Evolutionary conservation across 2,797 vertebrate genomes (phyloP).

Genomic region (Falco novaeseelandiae): DNA sequence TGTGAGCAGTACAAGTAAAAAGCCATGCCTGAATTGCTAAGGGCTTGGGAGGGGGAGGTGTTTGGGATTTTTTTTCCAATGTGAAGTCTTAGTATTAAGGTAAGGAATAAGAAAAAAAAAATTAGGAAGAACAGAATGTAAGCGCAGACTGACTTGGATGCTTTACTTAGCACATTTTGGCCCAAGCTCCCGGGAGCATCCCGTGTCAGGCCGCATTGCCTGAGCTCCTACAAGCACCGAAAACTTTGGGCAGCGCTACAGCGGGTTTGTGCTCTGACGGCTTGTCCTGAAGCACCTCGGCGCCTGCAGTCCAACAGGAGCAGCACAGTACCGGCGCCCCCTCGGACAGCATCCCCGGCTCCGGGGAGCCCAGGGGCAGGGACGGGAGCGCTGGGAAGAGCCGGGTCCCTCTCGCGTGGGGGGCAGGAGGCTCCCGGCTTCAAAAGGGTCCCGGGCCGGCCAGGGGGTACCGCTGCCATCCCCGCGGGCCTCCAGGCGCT

Average conservation of each 20-base stretch:
- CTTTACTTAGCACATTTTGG: background rate
- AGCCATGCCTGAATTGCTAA: background rate
- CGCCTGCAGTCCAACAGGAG: too few species aligned
- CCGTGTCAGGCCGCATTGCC: background rate
- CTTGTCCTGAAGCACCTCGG: background rate
- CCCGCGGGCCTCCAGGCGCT: background rate
- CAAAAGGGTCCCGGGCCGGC: background rate
- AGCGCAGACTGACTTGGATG: background rate
- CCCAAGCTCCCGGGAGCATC: background rate
- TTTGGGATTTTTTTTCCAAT: background rate
- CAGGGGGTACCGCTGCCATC: background rate
- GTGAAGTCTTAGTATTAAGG: background rate
- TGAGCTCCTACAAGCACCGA: background rate
- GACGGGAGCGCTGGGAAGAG: background rate
- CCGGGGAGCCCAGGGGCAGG: background rate
- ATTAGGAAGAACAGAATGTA: background rate
- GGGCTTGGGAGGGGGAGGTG: too few species aligned
- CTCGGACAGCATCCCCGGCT: background rate
- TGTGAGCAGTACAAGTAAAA: background rate
- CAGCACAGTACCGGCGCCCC: background rate
- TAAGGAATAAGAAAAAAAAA: background rate
- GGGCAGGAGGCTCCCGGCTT: background rate
- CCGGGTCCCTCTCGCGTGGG: background rate
- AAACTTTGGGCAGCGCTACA: background rate
- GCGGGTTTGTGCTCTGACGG: background rate